Percentiles rank a stretch among this genome's conserved stretches.
Evolutionary conservation across 53 echinoderm and acorn worm species (phyloP).

Genomic region (Echinarachnius parma): DNA sequence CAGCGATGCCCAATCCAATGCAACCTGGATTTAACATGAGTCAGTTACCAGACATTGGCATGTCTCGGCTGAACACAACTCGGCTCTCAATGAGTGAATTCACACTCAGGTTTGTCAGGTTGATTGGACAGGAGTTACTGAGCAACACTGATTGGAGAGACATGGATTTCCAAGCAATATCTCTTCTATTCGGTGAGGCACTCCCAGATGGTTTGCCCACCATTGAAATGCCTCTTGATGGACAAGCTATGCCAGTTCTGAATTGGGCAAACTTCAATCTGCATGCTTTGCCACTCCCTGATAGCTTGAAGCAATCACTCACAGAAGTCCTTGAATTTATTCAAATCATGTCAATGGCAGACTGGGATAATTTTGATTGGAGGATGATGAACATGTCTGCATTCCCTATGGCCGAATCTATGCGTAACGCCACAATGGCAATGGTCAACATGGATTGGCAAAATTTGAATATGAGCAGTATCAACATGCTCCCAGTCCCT

Average conservation of each 20-base stretch:
- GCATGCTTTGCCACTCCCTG: background rate
- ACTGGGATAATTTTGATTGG: constrained; percentile 20
- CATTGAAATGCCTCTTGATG: background rate
- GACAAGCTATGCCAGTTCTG: background rate
- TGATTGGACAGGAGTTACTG: background rate
- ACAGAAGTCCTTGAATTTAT: no score
- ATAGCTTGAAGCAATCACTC: background rate
- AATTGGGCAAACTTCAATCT: background rate
- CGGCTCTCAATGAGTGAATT: constrained; percentile 5
- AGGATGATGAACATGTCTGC: no score
- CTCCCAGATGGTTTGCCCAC: no score
- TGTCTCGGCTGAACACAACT: constrained; percentile 10
- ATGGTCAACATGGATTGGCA: background rate
- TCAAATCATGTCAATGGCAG: background rate
- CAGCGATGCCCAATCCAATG: background rate
- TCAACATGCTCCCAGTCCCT: background rate
- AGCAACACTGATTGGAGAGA: background rate
- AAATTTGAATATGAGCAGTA: background rate
- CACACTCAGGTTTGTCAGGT: background rate
- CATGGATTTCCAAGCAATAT: no score
- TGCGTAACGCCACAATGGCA: no score
- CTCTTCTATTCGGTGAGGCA: no score
- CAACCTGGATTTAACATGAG: constrained; percentile 8
- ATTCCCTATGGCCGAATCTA: no score
- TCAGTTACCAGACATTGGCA: background rate